phyloP scores from a whole-genome alignment of 2,113 vertebrate genomes.

The Mesocricetus auratus region DNA sequence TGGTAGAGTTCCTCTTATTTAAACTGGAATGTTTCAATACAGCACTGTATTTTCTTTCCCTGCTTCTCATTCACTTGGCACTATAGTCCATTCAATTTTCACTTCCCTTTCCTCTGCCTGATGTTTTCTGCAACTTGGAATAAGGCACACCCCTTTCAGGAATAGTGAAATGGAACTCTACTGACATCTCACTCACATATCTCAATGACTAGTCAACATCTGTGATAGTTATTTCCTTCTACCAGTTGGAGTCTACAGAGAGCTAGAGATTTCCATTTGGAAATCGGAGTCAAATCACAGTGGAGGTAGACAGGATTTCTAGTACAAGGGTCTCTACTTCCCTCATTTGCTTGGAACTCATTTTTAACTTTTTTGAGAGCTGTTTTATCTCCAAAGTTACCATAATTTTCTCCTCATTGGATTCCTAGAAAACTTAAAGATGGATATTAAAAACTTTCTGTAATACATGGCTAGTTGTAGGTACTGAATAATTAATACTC shows the following conservation, averaged over 20 bases:
- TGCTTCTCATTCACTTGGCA: neutral
- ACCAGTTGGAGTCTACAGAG: neutral
- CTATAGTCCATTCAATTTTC: neutral
- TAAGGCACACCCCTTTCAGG: neutral
- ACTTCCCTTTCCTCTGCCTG: neutral
- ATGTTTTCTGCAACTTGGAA: neutral
- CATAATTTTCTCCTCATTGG: neutral
- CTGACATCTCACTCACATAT: neutral
- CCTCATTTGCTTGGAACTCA: neutral
- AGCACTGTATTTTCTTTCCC: neutral
- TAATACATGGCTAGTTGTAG: neutral
- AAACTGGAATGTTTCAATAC: neutral
- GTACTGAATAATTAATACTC: neutral
- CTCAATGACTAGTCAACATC: neutral
- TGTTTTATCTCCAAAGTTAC: neutral
- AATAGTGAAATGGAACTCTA: neutral
- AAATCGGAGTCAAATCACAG: neutral
- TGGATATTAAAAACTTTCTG: neutral
- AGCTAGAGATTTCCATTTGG: neutral
- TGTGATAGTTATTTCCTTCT: neutral
- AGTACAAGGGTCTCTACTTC: neutral
- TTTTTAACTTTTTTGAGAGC: neutral
- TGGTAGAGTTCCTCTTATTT: neutral
- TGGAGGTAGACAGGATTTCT: neutral
- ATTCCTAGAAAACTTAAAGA: neutral